Evolutionary conservation across 2,888 invertebrate genomes (phyloP), one percentile per base, ranked within the genome.

Genomic region (Acrocyrtus sp.): DNA sequence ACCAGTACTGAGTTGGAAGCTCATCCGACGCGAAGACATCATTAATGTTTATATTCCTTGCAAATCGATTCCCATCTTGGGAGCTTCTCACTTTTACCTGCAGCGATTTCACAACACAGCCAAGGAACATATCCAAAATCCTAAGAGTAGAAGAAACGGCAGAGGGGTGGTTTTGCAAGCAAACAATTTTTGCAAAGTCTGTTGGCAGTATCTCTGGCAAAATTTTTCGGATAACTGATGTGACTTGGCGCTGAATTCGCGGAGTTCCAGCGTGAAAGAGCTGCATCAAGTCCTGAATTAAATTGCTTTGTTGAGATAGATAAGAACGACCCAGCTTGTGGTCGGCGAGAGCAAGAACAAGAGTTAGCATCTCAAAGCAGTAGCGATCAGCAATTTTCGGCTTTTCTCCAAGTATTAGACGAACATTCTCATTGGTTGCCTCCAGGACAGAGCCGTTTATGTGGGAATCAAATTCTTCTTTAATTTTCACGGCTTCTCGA

Each of bases 281-380:
- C 75, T 92, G 91, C 45, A 97, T 85, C 27, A 98, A 86, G 85
- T 97, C 96, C 39, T 91, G 89, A 1, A 97, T 86, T 57, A 98
- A 85, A 27, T 92, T 93, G 54, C 91, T 90, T 82, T 96, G 95
- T 83, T 95, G 94, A 0, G 96, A 94, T 15, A 98, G 86, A 84
- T 97, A 96, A 0, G 92, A 90, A 27, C 96, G 88, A 0, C 97
- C 97, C 0, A 96, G 95, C 0, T 91, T 89, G 80, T 96, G 96
- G 2, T 97, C 97, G 76, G 96, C 96, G 47, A 98, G 85, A 0
- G 98, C 97, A 81, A 96, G 84, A 56, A 95, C 96, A 92, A 97
- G 92, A 3, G 96, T 96, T 22, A 98, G 86, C 94, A 98, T 95
- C 87, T 98, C 97, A 83, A 97, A 98, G 85, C 97, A 97, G 84